Base-by-base conservation (phyloP, 2,888 invertebrate genomes). In the Philopedon plagiatum region DNA sequence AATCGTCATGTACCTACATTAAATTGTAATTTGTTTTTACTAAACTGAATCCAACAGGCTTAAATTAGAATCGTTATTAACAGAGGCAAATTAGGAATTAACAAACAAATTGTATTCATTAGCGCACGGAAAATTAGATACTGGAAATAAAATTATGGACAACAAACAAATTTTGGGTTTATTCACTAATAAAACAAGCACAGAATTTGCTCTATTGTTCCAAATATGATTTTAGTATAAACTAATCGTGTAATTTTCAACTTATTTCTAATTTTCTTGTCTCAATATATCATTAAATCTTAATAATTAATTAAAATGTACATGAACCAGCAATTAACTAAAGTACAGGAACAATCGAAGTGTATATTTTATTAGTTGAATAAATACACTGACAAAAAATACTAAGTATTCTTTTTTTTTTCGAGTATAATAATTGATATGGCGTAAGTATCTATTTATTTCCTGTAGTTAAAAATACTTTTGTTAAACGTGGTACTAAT, bases 71-170 rank as follows among this genome's bases (percentile, higher is more conserved):
- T 65, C 29, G 65, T 65, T 54, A 65, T 65, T 65, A 65, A 60
- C 66, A 65, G 71, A 61, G 56, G 66, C 71, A 61, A 71, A 71
- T 66, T 58, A 71, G 71, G 66, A 71, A 71, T 71, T 71, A 66
- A 61, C 66, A 71, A 71, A 71, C 71, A 66, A 71, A 71, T 66
- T 71, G 71, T 66, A 51, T 66, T 65, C 61, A 71, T 71, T 71
- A 66, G 65, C 54, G 61, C 23, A 26, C 26, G 21, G 71, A 44
- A 71, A 71, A 71, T 71, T 71, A 71, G 66, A 51, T 66, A 37
- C 54, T 29, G 61, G 56, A 65, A 71, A 66, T 66, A 61, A 66
- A 71, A 71, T 71, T 71, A 71, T 56, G 39, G 34, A 23, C 29
- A 21, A 65, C 57, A 65, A 65, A 65, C 65, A 32, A 34, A 44